Evolutionary conservation across 2,797 vertebrate species (phyloP).

Genomic region (Brotula barbata): DNA sequence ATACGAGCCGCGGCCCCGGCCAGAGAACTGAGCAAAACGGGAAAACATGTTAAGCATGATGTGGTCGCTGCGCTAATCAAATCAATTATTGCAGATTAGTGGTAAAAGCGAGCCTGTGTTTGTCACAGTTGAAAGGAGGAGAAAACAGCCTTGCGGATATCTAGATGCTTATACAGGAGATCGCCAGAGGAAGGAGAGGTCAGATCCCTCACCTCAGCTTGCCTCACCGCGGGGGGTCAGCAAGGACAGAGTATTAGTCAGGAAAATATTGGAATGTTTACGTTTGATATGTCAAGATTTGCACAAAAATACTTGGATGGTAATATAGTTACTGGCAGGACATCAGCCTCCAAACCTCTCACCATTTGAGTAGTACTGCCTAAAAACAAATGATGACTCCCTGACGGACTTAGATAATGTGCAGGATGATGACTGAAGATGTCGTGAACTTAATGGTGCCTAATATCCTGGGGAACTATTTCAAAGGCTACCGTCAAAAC

Average conservation of each 20-base stretch:
- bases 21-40: neutral
- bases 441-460: too few species aligned
- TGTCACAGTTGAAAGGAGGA: slow-evolving; percentile 9
- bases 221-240: neutral
- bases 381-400: too few species aligned
- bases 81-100: slow-evolving; percentile 18
- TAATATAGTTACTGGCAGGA: too few species aligned
- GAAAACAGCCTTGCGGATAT: neutral
- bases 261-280: too few species aligned
- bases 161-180: slow-evolving; percentile 8
- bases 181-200: neutral
- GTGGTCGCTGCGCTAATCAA: slow-evolving; percentile 12
- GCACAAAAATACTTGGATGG: too few species aligned
- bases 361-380: too few species aligned
- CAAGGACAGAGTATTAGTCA: neutral
- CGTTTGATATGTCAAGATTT: too few species aligned
- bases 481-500: too few species aligned
- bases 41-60: slow-evolving; percentile 12
- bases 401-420: too few species aligned
- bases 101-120: slow-evolving; percentile 24
- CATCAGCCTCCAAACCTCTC: too few species aligned
- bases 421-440: too few species aligned
- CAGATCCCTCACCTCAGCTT: slow-evolving; percentile 1
- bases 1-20: neutral
- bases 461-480: too few species aligned